Evolutionary conservation across 2,888 invertebrate species (phyloP), one percentile per base, ranked within the genome.

Genomic region (Coenonympha glycerion): DNA sequence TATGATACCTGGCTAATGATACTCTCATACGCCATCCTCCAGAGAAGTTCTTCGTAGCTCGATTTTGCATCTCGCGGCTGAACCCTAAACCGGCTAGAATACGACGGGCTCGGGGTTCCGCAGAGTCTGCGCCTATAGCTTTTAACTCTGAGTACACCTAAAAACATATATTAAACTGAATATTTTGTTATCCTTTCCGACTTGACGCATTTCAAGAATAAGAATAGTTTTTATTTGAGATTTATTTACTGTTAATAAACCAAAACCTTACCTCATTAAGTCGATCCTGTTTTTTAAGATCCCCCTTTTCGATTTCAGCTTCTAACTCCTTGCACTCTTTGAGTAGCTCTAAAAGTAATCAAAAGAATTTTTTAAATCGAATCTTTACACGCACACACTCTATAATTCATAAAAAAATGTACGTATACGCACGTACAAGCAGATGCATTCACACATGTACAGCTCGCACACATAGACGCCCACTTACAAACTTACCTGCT

Each of bases 21-120:
- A 99, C 98, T 71, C 99, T 92, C 99, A 99, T 99, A 60, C 99
- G 90, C 99, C 99, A 99, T 39, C 99, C 99, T 65, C 95, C 95
- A 50, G 95, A 95, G 76, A 95, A 95, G 74, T 94, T 93, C 79
- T 94, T 95, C 0, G 95, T 95, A 26, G 97, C 92, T 54, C 98
- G 89, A 78, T 97, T 90, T 76, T 98, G 98, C 95, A 95, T 95
- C 68, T 91, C 90, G 63, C 91, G 90, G 57, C 90, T 94, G 79
- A 99, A 99, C 34, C 99, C 99, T 47, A 99, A 88, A 93, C 99
- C 99, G 55, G 99, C 97, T 36, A 99, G 87, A 67, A 99, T 99
- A 52, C 99, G 90, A 0, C 99, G 89, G 0, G 99, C 99, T 60
- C 96, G 90, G 0, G 99, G 96, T 76, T 99, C 99, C 0, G 99